These are phyloP conservation scores for Clivina fossor DNA, from an alignment of 2,888 invertebrate species.

Conservation along the genomic window DNA sequence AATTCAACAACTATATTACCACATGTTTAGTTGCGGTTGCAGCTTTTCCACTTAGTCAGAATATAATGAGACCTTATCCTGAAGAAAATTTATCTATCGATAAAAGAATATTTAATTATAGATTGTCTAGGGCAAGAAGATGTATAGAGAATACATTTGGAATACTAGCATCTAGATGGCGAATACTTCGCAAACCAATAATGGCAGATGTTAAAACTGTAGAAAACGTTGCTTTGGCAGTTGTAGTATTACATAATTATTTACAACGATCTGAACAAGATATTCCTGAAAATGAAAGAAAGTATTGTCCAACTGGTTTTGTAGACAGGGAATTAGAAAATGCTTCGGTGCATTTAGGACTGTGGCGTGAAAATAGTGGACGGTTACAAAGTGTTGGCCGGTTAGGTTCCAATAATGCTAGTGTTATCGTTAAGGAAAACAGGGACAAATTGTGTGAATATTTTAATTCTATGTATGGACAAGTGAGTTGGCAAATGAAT, in stretches of 20 bases:
- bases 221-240: not conserved
- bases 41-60: slow-evolving; percentile 31
- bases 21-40: slow-evolving; percentile 34
- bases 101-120: slow-evolving; percentile 10
- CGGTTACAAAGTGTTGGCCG: slow-evolving; percentile 11
- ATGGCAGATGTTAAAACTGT: not conserved
- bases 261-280: not conserved
- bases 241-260: slow-evolving; percentile 2
- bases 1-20: no score
- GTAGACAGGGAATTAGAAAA: not conserved
- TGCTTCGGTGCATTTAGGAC: slow-evolving; percentile 2
- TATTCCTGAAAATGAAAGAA: slow-evolving; percentile 8
- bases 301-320: slow-evolving; percentile 25
- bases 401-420: slow-evolving; percentile 19
- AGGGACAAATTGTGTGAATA: slow-evolving; percentile 15
- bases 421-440: not conserved
- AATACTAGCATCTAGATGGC: not conserved
- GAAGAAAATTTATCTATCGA: slow-evolving; percentile 11
- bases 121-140: slow-evolving; percentile 7
- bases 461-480: slow-evolving; percentile 13
- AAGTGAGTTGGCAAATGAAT: slow-evolving; percentile 10
- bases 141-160: slow-evolving; percentile 14
- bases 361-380: slow-evolving; percentile 1
- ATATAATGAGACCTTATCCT: slow-evolving; percentile 32
- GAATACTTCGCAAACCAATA: not conserved